Evolutionary conservation across 2,888 invertebrate species (phyloP), one percentile per base, ranked within the genome.

Genomic region (Noctua janthina): DNA sequence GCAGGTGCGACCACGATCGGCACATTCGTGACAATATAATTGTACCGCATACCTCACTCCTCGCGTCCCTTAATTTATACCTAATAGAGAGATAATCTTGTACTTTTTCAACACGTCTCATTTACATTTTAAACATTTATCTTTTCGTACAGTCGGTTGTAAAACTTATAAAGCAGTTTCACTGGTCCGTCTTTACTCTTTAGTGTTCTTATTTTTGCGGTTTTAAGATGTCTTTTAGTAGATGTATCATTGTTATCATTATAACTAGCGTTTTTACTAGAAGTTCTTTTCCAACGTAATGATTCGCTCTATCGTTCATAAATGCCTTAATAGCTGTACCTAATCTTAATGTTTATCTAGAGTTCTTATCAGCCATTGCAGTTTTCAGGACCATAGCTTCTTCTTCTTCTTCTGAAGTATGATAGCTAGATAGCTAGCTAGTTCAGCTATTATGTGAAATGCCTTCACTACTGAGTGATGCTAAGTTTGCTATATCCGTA

Each of bases 21-120:
- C 81, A 87, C 93, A 93, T 94, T 96, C 96, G 96, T 96, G 96
- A 96, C 96, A 96, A 95, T 96, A 96, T 96, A 96, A 96, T 96
- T 96, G 96, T 96, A 93, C 94, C 93, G 95, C 95, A 95, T 94
- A 93, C 95, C 94, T 94, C 95, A 95, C 94, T 95, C 94, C 93
- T 82, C 68, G 17, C 91, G 91, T 92, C 92, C 95, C 95, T 96
- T 96, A 95, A 96, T 96, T 96, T 96, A 96, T 96, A 96, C 96
- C 95, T 96, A 96, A 96, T 96, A 95, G 95, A 93, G 92, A 96
- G 96, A 96, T 96, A 94, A 96, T 96, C 96, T 95, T 92, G 93
- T 93, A 94, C 94, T 95, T 96, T 95, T 92, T 90, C 94, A 92
- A 92, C 94, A 94, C 94, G 95, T 95, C 96, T 96, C 96, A 96